Conservation (phyloP, 2,113 vertebrate genomes). For the Toxostoma redivivum region DNA sequence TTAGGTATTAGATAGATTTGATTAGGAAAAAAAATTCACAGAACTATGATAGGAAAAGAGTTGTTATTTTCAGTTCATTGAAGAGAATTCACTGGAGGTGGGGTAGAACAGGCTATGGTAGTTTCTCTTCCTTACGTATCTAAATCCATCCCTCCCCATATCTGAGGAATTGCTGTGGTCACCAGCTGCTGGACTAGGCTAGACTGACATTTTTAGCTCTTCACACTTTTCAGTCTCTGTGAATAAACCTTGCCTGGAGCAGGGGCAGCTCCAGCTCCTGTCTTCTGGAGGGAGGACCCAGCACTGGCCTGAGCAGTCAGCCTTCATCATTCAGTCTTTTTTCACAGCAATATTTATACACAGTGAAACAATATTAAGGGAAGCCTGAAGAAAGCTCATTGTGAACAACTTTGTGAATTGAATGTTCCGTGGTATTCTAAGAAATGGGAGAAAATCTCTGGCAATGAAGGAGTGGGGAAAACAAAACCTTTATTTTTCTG, state of each 20-base stretch:
- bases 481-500: neutral
- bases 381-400: neutral
- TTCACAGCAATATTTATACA: neutral
- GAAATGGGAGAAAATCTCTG: slow-evolving; percentile 3
- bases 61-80: neutral
- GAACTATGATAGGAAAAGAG: neutral
- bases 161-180: neutral
- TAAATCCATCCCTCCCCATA: neutral
- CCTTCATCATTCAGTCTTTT: neutral
- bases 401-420: neutral
- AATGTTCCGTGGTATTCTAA: neutral
- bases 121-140: neutral
- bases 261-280: neutral
- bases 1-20: neutral
- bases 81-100: neutral
- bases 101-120: neutral
- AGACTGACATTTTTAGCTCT: neutral
- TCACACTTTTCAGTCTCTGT: neutral
- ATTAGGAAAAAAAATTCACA: neutral
- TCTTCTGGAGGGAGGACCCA: neutral
- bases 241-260: neutral
- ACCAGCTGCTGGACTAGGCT: neutral
- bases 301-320: neutral
- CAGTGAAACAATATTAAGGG: neutral
- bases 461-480: neutral